Evolutionary conservation across 2,113 vertebrate species (phyloP).

Genomic region (Delphinapterus leucas): DNA sequence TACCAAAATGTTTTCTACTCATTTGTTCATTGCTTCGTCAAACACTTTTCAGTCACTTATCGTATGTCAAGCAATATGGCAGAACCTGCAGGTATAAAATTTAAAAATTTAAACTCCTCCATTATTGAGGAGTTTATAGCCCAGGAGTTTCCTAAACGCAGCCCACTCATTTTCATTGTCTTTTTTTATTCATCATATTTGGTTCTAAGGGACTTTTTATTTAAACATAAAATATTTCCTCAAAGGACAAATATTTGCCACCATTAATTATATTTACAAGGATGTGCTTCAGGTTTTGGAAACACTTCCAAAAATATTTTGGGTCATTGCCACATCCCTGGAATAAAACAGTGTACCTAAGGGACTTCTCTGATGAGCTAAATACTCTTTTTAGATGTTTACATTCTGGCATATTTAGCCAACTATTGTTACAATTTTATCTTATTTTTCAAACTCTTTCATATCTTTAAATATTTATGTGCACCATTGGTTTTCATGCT

Average conservation of each 20-base stretch:
- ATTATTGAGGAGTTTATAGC: not conserved
- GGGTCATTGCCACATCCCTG: not conserved
- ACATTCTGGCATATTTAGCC: not conserved
- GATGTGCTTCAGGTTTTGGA: constrained; percentile 15
- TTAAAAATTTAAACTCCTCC: not conserved
- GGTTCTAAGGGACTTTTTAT: constrained; percentile 36
- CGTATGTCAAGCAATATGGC: not conserved
- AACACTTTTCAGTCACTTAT: not conserved
- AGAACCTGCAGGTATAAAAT: not conserved
- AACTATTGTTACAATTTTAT: not conserved
- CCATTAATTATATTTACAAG: constrained; percentile 57
- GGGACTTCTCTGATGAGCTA: not conserved
- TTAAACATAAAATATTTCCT: constrained; percentile 40
- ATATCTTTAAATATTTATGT: not conserved
- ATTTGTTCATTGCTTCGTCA: not conserved
- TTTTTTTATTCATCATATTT: not conserved
- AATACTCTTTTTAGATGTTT: not conserved
- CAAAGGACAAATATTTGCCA: constrained; percentile 57
- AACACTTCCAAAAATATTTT: constrained; percentile 23
- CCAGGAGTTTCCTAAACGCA: not conserved
- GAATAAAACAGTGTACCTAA: not conserved
- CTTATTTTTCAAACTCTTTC: not conserved
- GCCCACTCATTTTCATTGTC: not conserved
- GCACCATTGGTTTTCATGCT: not conserved
- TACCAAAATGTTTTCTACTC: not conserved